Conservation (phyloP, 35 echinoderm and acorn worm species). For the Acanthaster planci region DNA sequence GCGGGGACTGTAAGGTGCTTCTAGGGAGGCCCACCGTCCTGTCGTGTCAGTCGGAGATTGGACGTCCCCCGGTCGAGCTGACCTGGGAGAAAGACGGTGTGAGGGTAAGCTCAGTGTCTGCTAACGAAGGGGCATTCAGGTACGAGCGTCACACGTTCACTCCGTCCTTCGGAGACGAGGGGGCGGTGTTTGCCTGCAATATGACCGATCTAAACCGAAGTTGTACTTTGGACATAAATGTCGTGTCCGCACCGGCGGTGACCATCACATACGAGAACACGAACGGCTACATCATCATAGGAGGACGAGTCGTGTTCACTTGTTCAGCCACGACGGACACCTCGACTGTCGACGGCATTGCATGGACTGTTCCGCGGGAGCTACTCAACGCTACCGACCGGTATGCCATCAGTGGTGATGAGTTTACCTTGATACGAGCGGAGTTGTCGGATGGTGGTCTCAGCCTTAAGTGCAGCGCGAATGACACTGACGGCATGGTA, state of each 20-base stretch:
- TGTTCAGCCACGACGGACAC: not conserved
- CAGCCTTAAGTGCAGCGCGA: not conserved
- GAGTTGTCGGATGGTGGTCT: not conserved
- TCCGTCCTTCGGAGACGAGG: not conserved
- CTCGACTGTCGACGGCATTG: not conserved
- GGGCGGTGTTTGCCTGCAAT: constrained; percentile 16
- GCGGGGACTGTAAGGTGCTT: not conserved
- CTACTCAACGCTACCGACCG: not conserved
- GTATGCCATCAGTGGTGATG: not conserved
- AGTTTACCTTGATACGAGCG: not conserved
- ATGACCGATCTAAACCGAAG: not conserved
- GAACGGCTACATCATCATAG: not conserved
- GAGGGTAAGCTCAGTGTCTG: not conserved
- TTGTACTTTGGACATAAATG: not conserved
- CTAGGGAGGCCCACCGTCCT: not conserved
- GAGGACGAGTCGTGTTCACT: not conserved
- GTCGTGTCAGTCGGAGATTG: not conserved
- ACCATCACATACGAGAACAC: not conserved
- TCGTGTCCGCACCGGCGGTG: not conserved
- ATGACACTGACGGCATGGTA: not conserved
- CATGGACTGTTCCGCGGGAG: not conserved
- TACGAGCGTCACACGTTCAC: not conserved
- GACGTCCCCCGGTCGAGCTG: not conserved
- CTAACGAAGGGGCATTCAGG: not conserved
- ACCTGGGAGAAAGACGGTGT: not conserved